Conservation (phyloP, 1,140 invertebrate genomes). For the Bombus difficillimus region DNA sequence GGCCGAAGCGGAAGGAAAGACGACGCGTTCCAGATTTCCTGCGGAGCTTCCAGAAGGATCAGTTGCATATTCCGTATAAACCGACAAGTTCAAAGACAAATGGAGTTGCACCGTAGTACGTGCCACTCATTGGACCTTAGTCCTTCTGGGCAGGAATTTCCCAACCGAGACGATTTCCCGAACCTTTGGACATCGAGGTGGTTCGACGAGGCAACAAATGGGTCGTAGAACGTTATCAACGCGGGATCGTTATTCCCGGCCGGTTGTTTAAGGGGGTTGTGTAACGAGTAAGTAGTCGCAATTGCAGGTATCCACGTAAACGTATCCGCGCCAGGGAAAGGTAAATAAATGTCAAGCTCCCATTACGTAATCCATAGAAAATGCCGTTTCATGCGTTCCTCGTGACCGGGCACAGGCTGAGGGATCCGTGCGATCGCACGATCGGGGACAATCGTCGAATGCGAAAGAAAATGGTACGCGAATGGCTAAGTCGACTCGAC, state of each 20-base stretch:
- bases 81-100: too few relatives aligned
- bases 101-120: not conserved
- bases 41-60: too few relatives aligned
- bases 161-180: not conserved
- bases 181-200: not conserved
- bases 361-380: conserved; percentile 50
- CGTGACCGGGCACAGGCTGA: not conserved
- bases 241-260: not conserved
- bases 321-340: conserved; percentile 37
- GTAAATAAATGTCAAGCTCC: conserved; percentile 55
- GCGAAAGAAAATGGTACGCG: conserved; percentile 40
- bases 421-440: not conserved
- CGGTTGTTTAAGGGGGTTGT: conserved; percentile 28
- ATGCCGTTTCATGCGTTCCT: conserved; percentile 38
- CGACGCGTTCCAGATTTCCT: too few relatives aligned
- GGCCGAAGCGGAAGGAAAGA: too few relatives aligned
- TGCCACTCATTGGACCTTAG: too few relatives aligned
- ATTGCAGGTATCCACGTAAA: conserved; percentile 21
- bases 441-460: conserved; percentile 32
- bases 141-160: too few relatives aligned
- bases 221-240: not conserved
- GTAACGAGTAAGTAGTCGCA: conserved; percentile 4
- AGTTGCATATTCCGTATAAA: too few relatives aligned
- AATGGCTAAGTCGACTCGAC: conserved; percentile 19
- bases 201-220: not conserved